Base-by-base conservation (phyloP, 2,888 invertebrate genomes). In the Criorhina ranunculi region DNA sequence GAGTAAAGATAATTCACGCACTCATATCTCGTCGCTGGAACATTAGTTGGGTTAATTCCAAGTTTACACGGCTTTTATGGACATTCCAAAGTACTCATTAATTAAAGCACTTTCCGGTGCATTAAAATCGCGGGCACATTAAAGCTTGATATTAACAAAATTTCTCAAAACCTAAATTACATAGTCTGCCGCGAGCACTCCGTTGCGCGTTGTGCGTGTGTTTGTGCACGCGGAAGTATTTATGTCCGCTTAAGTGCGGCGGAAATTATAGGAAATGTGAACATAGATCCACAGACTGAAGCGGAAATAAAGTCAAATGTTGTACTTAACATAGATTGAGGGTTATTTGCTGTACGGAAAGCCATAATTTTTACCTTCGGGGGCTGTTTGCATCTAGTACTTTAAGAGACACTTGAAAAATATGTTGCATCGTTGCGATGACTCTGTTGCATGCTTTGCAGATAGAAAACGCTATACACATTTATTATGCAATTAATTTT, bases 71-170 rank as follows among this genome's bases (percentile, higher is more conserved):
- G 57, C 57, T 76, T 76, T 76, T 40, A 76, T 66, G 46, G 42
- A 12, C 76, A 51, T 51, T 67, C 66, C 59, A 2, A 24, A 49
- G 33, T 12, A 29, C 46, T 59, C 76, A 66, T 76, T 67, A 76
- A 76, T 76, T 59, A 37, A 31, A 66, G 42, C 46, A 7, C 46
- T 49, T 75, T 75, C 49, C 67, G 76, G 57, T 67, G 76, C 66
- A 67, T 59, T 67, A 59, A 76, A 67, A 67, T 67, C 49, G 49
- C 59, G 66, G 15, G 15, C 46, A 76, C 67, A 49, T 57, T 66
- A 75, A n/a, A 35, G 37, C 49, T 40, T 9, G 33, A 60, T 60
- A 60, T 42, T 53, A 64, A 59, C 59, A 49, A 57, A 76, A 49
- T 49, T 24, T 40, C 31, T 35, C 12, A 11, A n/a, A 37, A 44